Evolutionary conservation across 2,797 vertebrate species (phyloP), one percentile per base, ranked within the genome.

Genomic region (Heliangelus exortis): DNA sequence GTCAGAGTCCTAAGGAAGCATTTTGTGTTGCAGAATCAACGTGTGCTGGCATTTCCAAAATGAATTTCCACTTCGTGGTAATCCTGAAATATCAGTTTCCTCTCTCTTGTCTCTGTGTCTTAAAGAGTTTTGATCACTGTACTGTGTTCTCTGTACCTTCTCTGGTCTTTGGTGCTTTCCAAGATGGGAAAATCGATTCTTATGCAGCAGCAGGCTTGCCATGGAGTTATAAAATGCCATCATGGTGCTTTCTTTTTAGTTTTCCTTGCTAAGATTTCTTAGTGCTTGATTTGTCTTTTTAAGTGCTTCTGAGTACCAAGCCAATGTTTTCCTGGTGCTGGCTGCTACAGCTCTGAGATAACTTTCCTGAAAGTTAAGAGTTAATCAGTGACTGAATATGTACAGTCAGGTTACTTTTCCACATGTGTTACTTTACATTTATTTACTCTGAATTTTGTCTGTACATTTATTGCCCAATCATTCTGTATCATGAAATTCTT

Each of bases 1-100:
- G 78, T 66, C 41, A 66, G 73, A 87, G 43, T 85, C 50, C 89
- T 59, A 72, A 89, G 84, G 84, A 21, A 91, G 54, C 89, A 87
- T 67, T 50, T 61, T 92, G 84, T 92, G 84, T 93, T 95, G 92
- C 96, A 72, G 68, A 92, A 88, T 72, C 76, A 92, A 85, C 79
- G 85, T 89, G 87, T 81, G 87, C 78, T 91, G 91, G 43, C 50
- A 86, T 94, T 95, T 96, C 82, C 73, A 87, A 92, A 86, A 65
- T 41, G 10, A 54, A 74, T 62, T 94, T 84, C 58, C 19, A 36
- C 47, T 80, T 95, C 61, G 62, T 47, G 31, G 79, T 29, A 75
- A 85, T 81, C 29, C 73, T 78, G 34, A 94, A 93, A 78, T 81
- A 77, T 13, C 89, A 91, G 68, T 78, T 90, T 84, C 59, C 18